Evolutionary conservation across 2,797 vertebrate species (phyloP), one percentile per base, ranked within the genome.

Genomic region (Macroramphosus scolopax): DNA sequence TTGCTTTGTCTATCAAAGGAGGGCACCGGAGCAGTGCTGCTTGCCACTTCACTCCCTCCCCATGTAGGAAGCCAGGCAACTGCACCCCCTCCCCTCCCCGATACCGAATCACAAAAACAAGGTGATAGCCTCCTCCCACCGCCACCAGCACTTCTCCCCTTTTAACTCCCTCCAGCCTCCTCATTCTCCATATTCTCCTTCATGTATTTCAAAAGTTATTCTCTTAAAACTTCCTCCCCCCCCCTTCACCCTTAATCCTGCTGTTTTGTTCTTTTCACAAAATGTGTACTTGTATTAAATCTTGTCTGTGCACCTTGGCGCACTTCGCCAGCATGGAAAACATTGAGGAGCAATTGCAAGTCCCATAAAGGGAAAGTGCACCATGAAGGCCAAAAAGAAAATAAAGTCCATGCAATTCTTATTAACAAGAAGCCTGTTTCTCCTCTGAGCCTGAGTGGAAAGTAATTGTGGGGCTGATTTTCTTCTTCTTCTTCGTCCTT

Each of bases 1-100:
- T 77, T 80, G 82, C 86, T 88, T 89, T 86, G 87, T 84, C 87
- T 88, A 78, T 88, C 88, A 89, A 87, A 90, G 42, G 64, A 40
- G 78, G 68, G 67, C 83, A 79, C 59, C 47, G 63, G 69, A 78
- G 83, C 84, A 65, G 46, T 36, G 53, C 78, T 78, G 54, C 69
- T 72, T 61, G 63, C 54, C 51, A 47, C 56, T 39, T 59, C 63
- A 59, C 63, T 43, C 50, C 62, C 53, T 56, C 41, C 36, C 71
- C 48, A 54, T 65, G 59, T 29, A 63, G 64, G 71, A 63, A 58
- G 43, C 40, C 0, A 5, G 25, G 39, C 26, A 8, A 6, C 53
- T 51, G 14, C 51, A 25, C 20, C 22, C 29, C 17, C 50, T 15
- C 0, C 48, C 33, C n/a, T n/a, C 51, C 20, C 43, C 17, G 9